Evolutionary conservation across 30 jellyfish, hydroid and myxozoan species (phyloP).

Genomic region (Aurelia aurita complex sp. Pacific): DNA sequence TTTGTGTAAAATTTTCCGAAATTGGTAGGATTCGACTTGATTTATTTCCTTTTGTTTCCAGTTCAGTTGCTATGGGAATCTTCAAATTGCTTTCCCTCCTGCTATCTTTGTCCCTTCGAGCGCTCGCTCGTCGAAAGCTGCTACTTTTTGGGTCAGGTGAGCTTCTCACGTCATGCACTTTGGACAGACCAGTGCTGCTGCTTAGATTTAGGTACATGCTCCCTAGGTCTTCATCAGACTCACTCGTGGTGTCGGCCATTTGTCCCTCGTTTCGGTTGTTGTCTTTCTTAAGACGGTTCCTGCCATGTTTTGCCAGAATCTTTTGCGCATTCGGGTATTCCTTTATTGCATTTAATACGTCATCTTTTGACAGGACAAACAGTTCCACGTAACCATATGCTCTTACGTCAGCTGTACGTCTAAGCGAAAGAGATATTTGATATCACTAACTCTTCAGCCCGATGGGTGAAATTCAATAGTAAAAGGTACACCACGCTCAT

Average conservation of each 20-base stretch:
- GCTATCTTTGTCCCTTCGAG: constrained; percentile 25
- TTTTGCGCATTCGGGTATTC: constrained; percentile 93
- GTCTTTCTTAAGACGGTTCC: constrained; percentile 80
- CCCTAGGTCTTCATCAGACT: constrained; percentile 59
- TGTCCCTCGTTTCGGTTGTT: constrained; percentile 68
- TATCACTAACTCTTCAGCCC: too few relatives aligned
- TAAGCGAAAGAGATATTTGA: neutral
- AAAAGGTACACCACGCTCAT: too few relatives aligned
- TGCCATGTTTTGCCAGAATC: constrained; percentile 85
- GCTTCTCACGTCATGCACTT: neutral
- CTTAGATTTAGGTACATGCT: constrained; percentile 18
- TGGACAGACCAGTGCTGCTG: constrained; percentile 16
- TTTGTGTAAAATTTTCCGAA: neutral
- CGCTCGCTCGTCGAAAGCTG: constrained; percentile 33
- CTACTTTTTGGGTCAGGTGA: constrained; percentile 39
- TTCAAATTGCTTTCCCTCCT: constrained; percentile 17
- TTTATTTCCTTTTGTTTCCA: constrained; percentile 2
- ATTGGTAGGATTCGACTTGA: neutral
- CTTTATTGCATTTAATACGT: constrained; percentile 77
- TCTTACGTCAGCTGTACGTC: constrained; percentile 96
- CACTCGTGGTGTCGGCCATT: constrained; percentile 69
- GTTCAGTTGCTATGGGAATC: constrained; percentile 20
- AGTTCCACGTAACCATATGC: constrained; percentile 93
- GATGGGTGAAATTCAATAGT: too few relatives aligned
- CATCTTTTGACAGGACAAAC: constrained; percentile 89